Base-by-base conservation (phyloP, 2,113 vertebrate genomes). In the Chionodraco myersi region DNA sequence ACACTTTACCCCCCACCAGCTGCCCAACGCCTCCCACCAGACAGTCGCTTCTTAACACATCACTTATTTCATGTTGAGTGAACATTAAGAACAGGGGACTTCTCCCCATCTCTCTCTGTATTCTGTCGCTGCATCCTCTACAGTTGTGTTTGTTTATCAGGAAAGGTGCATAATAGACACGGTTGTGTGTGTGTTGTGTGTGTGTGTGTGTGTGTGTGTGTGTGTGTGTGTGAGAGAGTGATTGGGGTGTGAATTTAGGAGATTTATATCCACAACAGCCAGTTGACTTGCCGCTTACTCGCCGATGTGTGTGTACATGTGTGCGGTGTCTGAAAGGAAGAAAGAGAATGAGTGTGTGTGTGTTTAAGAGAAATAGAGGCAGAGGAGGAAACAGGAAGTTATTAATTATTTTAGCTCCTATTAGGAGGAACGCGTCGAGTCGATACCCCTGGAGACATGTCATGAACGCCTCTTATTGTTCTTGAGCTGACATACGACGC, bases 391-490 rank as follows among this genome's bases (percentile, higher is more conserved):
- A 47, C 49, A 74, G 89, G 86, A 83, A 87, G 86, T 89, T 84
- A 91, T 90, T 89, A 77, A 90, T 92, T 89, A 92, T 90, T 89
- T 88, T 75, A 80, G 81, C 86, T 85, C 53, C 81, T 82, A 91
- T 92, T 90, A 92, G 83, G 66, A 60, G 77, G 75, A 90, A 86
- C 86, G 81, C 18, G 21, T 83, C 49, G 70, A 83, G 79, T 80
- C 58, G 53, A 84, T 85, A 83, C 79, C 88, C 89, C 88, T 60
- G 75, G 83, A 93, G 91, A 92, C 84, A 53, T 86, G 86, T 92
- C 89, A 87, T 86, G 85, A 85, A 90, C 84, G 87, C 82, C 87
- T 91, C 80, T 92, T 85, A 91, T 91, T 93, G 90, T 92, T 92
- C 88, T 87, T 76, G 58, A n/a, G 75, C 82, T 89, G 89, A 92